Conservation (phyloP, 1,140 invertebrate genomes). For the Trinorchestia longiramus region DNA sequence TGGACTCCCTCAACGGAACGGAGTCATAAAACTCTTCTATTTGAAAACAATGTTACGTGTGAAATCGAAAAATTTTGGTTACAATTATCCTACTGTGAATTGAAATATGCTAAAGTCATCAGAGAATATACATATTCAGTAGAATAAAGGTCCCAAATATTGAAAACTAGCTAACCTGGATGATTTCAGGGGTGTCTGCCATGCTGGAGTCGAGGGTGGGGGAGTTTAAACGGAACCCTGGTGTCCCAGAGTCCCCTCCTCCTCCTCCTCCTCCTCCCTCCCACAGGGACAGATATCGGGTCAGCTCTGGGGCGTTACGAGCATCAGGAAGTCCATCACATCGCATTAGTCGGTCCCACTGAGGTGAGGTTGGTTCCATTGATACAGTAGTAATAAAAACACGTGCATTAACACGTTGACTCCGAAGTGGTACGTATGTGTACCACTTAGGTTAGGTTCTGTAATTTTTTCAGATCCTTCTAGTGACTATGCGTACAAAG, state of each 20-base stretch:
- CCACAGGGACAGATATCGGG: slow-evolving; percentile 58
- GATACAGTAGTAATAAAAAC: no score
- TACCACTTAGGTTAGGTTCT: no score
- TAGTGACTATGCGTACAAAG: no score
- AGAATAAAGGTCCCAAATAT: not conserved
- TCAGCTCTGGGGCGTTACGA: slow-evolving; percentile 64
- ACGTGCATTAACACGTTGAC: no score
- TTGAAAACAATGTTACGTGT: not conserved
- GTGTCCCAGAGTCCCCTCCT: slow-evolving; percentile 46
- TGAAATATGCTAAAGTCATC: not conserved
- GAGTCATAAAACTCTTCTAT: not conserved
- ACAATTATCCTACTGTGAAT: not conserved
- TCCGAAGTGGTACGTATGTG: no score
- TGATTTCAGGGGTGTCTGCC: slow-evolving; percentile 55
- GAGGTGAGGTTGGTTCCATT: not conserved
- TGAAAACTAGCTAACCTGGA: not conserved
- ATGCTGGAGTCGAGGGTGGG: slow-evolving; percentile 59
- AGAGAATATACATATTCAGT: not conserved
- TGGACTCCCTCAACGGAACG: not conserved
- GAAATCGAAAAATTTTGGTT: not conserved
- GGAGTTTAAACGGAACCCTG: slow-evolving; percentile 50
- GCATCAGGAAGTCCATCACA: slow-evolving; percentile 66
- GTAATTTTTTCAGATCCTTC: no score
- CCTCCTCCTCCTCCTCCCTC: not conserved
- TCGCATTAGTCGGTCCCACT: slow-evolving; percentile 65